phyloP scores from a whole-genome alignment of 2,113 vertebrate species.

The Trachemys scripta region DNA sequence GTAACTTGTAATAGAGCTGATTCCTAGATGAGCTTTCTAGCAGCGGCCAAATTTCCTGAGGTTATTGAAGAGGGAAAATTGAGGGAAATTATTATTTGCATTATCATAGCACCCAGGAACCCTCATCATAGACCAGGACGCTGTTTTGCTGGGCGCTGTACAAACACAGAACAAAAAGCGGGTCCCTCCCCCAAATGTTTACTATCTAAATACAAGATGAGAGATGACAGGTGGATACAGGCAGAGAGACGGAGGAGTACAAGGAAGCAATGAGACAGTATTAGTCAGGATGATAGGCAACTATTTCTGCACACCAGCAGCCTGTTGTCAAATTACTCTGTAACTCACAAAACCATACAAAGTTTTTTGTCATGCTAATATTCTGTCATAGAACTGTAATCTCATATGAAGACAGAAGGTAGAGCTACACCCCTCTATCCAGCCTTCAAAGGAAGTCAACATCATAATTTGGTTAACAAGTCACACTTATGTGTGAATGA shows the following conservation, averaged over 20 bases:
- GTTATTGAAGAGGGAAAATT: constrained; percentile 65
- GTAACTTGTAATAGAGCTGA: not conserved
- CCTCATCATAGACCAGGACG: not conserved
- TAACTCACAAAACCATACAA: constrained; percentile 55
- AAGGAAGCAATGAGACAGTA: not conserved
- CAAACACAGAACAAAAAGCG: not conserved
- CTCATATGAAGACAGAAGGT: constrained; percentile 44
- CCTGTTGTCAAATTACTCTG: constrained; percentile 26
- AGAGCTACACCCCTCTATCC: constrained; percentile 53
- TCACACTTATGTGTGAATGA: constrained; percentile 73
- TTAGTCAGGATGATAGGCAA: not conserved
- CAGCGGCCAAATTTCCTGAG: constrained; percentile 46
- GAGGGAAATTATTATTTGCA: not conserved
- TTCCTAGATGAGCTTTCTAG: constrained; percentile 7
- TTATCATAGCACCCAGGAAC: not conserved
- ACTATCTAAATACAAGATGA: not conserved
- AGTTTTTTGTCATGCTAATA: constrained; percentile 59
- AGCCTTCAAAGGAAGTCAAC: constrained; percentile 73
- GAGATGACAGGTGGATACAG: rapidly evolving
- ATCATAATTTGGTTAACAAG: constrained; percentile 79
- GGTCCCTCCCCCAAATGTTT: not conserved
- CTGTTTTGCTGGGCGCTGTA: not conserved
- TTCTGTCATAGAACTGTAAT: constrained; percentile 47
- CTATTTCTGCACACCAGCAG: not conserved
- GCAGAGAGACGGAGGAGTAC: not conserved